phyloP scores from a whole-genome alignment of 23 tunicate species.

The Diplosoma virens region DNA sequence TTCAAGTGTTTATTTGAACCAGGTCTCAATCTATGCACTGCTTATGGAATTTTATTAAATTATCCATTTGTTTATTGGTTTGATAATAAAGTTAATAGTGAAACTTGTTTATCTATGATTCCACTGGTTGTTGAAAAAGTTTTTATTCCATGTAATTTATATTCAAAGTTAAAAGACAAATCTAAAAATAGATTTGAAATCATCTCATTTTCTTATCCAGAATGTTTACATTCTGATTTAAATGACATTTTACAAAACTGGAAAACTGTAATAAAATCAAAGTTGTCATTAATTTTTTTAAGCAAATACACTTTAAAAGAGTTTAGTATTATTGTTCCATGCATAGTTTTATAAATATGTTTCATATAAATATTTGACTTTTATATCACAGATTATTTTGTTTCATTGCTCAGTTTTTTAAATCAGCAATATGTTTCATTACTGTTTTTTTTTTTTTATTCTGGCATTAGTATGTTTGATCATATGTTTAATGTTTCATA shows the following conservation, averaged over 20 bases:
- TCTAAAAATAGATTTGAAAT: not conserved
- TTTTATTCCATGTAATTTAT: not conserved
- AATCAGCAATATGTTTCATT: too few species aligned
- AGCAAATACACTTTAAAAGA: not conserved
- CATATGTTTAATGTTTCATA: too few species aligned
- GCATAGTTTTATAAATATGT: not conserved
- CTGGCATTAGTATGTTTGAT: too few species aligned
- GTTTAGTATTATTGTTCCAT: not conserved
- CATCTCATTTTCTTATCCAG: slow-evolving; percentile 35
- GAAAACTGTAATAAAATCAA: not conserved
- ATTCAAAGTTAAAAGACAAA: not conserved
- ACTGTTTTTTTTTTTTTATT: too few species aligned
- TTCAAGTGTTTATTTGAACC: not conserved
- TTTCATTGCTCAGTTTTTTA: not conserved
- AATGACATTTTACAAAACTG: not conserved
- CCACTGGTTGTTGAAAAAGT: slow-evolving; percentile 20
- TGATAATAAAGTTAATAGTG: slow-evolving; percentile 7
- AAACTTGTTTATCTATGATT: slow-evolving; percentile 26
- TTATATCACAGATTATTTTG: not conserved
- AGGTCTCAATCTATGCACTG: slow-evolving; percentile 12
- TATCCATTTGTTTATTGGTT: slow-evolving; percentile 58
- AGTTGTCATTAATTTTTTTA: not conserved
- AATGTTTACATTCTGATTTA: not conserved
- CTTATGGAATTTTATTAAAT: slow-evolving; percentile 27
- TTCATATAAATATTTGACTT: too few species aligned